These are phyloP conservation scores for Calliopum simillimum DNA, from an alignment of 2,888 invertebrate genomes.

Conservation along the genomic window DNA sequence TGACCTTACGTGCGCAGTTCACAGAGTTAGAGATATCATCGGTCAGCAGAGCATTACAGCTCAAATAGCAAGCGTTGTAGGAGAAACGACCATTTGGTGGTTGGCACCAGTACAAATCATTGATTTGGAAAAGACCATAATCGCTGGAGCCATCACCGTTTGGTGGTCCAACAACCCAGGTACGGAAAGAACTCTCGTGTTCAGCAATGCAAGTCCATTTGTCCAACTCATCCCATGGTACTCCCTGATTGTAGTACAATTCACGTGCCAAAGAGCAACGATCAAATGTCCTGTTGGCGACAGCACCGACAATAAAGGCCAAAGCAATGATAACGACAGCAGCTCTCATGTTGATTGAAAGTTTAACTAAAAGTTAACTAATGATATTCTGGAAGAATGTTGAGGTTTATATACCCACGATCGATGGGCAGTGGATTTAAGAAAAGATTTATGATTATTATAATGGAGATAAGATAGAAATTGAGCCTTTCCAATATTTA, in stretches of 20 bases:
- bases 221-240: slow-evolving; percentile 51
- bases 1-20: slow-evolving; percentile 56
- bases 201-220: slow-evolving; percentile 58
- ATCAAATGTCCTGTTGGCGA: slow-evolving; percentile 10
- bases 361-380: too few species aligned
- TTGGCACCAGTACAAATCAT: slow-evolving; percentile 55
- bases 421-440: too few species aligned
- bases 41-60: slow-evolving; percentile 54
- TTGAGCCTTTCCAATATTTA: too few species aligned
- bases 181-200: slow-evolving; percentile 61
- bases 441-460: too few species aligned
- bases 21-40: slow-evolving; percentile 58
- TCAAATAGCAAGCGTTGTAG: slow-evolving; percentile 55
- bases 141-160: slow-evolving; percentile 67
- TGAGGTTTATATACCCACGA: too few species aligned
- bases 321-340: too few species aligned
- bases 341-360: too few species aligned
- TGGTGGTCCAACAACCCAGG: slow-evolving; percentile 64
- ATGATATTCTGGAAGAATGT: too few species aligned
- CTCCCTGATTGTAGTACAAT: slow-evolving; percentile 53
- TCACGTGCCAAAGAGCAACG: slow-evolving; percentile 56
- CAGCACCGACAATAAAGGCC: too few species aligned
- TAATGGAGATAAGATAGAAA: too few species aligned
- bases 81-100: slow-evolving; percentile 53
- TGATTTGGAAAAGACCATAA: slow-evolving; percentile 62